Base-by-base conservation (phyloP, 2,888 invertebrate genomes). In the Theodoxus fluviatilis region DNA sequence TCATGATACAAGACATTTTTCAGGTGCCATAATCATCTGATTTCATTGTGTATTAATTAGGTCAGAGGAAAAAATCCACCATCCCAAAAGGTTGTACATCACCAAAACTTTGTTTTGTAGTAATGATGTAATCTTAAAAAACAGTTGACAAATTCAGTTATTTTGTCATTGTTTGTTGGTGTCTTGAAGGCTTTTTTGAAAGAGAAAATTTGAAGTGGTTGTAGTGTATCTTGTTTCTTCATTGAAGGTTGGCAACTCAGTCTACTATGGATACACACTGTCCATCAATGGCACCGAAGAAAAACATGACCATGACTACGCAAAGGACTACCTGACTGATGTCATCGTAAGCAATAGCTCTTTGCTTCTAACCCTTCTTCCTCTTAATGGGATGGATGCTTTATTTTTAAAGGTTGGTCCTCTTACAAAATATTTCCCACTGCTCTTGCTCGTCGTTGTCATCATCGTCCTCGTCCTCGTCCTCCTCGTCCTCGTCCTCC, bases 211-310 rank as follows among this genome's bases (percentile, higher is more conserved):
- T 52, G 15, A 1, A 22, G 0, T 66, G 49, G 15, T 47, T 25
- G 31, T 66, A 49, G 15, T 33, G 1, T 4, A 18, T 52, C 3
- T 22, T 25, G 9, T 55, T 31, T 35, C n/a, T 43, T 43, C 18
- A 66, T 72, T 73, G 33, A 64, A 88, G 88, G 84, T 94, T 74
- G 96, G 96, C 38, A 97, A 97, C 87, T 96, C 96, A 0, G 91
- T 90, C n/a, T 97, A 96, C 87, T 97, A 96, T 86, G 92, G 95
- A 88, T 97, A 95, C 83, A 91, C 92, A 0, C 87, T 96, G 61
- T 94, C 94, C 0, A 91, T 94, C 76, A 94, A 96, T 85, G 94
- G 94, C 0, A 90, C 90, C 0, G 89, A 90, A 12, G 91, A 90
- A 40, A 83, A 86, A 63, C 91, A 91, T 80, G 91, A 91, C 18